phyloP scores from a whole-genome alignment of 2,888 invertebrate species.

The Danaus chrysippus region DNA sequence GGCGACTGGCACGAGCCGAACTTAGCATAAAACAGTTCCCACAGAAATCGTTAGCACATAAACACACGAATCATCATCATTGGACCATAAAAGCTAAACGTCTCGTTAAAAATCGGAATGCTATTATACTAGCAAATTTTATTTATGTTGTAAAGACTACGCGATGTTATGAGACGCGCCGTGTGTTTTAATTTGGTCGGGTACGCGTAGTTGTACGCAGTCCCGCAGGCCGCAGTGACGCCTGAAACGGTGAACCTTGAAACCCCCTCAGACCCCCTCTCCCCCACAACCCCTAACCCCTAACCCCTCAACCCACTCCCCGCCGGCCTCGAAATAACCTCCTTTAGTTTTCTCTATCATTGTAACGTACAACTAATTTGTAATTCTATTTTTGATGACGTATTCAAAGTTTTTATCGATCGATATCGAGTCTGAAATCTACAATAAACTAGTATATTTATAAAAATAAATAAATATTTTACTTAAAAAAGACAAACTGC shows the following conservation, averaged over 20 bases:
- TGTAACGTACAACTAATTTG: slow-evolving; percentile 25
- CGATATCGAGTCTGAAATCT: too few species aligned
- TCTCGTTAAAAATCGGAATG: too few species aligned
- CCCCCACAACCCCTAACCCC: slow-evolving; percentile 43
- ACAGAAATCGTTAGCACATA: slow-evolving; percentile 3
- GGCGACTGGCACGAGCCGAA: background rate
- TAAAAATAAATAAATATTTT: too few species aligned
- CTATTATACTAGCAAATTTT: slow-evolving; percentile 17
- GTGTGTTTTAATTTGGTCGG: slow-evolving; percentile 40
- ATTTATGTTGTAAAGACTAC: slow-evolving; percentile 21
- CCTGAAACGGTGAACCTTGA: slow-evolving; percentile 52
- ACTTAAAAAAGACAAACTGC: too few species aligned
- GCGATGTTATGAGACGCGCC: slow-evolving; percentile 7
- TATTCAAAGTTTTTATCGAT: background rate
- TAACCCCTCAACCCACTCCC: slow-evolving; percentile 34
- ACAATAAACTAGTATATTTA: too few species aligned
- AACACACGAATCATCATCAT: slow-evolving; percentile 1
- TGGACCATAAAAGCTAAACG: background rate
- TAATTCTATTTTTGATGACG: slow-evolving; percentile 16
- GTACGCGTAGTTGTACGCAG: slow-evolving; percentile 63
- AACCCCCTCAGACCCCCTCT: slow-evolving; percentile 38
- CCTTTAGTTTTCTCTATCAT: slow-evolving; percentile 51
- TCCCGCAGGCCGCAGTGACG: slow-evolving; percentile 72
- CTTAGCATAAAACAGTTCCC: slow-evolving; percentile 1
- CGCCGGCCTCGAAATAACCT: slow-evolving; percentile 45